These are phyloP conservation scores for Furnarius figulus DNA, from an alignment of 2,113 vertebrate species.

Conservation along the genomic window DNA sequence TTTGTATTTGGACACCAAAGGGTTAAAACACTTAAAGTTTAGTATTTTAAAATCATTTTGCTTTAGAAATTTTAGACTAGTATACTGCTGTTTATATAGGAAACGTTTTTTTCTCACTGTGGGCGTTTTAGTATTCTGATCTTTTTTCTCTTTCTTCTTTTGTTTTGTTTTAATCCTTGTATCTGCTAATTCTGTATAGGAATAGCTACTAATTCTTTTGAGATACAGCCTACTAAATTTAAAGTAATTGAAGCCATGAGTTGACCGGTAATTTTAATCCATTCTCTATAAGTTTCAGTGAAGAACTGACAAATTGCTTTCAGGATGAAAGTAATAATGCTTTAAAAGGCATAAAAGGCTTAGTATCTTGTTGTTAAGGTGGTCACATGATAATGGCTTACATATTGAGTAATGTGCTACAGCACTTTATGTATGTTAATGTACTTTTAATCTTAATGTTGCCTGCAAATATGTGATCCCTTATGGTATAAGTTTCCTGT, in stretches of 20 bases:
- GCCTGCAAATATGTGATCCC: conserved; percentile 84
- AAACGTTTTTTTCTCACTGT: conserved; percentile 66
- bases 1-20: conserved; percentile 79
- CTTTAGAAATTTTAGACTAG: conserved; percentile 64
- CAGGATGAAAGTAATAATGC: conserved; percentile 66
- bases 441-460: conserved; percentile 78
- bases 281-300: conserved; percentile 72
- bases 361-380: conserved; percentile 65
- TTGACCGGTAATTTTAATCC: conserved; percentile 78
- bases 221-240: conserved; percentile 80
- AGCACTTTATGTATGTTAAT: conserved; percentile 74
- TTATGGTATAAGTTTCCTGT: conserved; percentile 83
- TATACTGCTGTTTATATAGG: conserved; percentile 65
- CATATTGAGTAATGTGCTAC: conserved; percentile 71
- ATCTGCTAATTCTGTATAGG: conserved; percentile 81
- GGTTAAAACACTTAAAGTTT: conserved; percentile 75
- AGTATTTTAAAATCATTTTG: conserved; percentile 51
- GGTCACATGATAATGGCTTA: conserved; percentile 70
- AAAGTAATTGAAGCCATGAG: conserved; percentile 82
- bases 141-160: conserved; percentile 58
- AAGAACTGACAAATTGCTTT: conserved; percentile 71
- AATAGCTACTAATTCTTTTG: conserved; percentile 82
- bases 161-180: conserved; percentile 77
- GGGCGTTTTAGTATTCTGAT: conserved; percentile 71
- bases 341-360: conserved; percentile 62